Percentiles rank a stretch among this genome's conserved stretches.
Conservation (phyloP, 1,140 invertebrate species). For the Psilanteris sp. region DNA sequence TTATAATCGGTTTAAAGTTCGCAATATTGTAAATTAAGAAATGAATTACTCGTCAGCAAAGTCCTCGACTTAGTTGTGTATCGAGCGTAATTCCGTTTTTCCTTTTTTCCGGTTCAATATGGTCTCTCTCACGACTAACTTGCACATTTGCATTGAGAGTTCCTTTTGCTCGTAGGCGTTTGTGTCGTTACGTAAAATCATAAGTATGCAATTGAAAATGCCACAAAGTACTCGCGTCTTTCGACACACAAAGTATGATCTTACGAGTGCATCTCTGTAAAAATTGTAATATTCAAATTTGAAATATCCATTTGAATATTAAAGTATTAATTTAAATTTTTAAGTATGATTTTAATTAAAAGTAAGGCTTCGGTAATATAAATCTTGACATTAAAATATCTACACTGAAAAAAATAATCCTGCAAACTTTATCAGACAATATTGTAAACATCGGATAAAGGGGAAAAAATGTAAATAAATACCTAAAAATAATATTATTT, state of each 20-base stretch:
- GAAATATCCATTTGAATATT: no score
- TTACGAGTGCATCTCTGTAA: no score
- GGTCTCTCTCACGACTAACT: conserved; percentile 30
- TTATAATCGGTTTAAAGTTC: no score
- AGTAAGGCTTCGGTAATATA: no score
- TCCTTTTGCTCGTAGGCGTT: conserved; percentile 43
- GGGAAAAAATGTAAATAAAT: no score
- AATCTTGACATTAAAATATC: no score
- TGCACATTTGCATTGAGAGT: conserved; percentile 32
- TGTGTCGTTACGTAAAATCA: conserved; percentile 55
- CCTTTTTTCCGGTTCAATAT: conserved; percentile 61
- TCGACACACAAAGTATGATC: conserved; percentile 24
- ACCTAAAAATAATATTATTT: no score
- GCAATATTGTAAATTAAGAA: conserved; percentile 3
- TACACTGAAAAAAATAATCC: no score
- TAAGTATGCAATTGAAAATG: conserved; percentile 41
- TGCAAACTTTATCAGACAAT: no score
- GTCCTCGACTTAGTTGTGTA: conserved; percentile 77
- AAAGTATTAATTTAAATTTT: no score
- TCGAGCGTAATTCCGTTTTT: conserved; percentile 71
- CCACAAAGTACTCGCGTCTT: conserved; percentile 9
- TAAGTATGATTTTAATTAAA: no score
- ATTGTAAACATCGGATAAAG: no score
- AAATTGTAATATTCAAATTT: conserved; percentile 23
- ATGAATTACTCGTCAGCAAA: conserved; percentile 40